Evolutionary conservation across 2,888 invertebrate species (phyloP), one percentile per base, ranked within the genome.

Genomic region (Pollenia griseotomentosa): DNA sequence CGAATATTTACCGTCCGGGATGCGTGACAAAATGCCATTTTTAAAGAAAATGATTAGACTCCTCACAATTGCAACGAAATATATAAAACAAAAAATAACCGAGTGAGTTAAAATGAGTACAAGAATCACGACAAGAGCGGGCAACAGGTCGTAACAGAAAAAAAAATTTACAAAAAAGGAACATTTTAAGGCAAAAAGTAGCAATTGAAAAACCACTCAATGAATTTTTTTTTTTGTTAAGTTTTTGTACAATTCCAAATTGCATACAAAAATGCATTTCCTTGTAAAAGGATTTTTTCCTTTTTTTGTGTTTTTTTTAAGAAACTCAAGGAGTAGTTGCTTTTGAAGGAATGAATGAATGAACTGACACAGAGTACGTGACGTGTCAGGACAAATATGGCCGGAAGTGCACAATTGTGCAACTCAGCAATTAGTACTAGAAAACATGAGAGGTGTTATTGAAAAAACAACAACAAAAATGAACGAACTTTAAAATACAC

Each of bases 371-470:
- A 57, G 70, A 75, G 86, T 83, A 85, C 84, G 84, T 87, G 87
- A 87, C 87, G 87, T 87, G 87, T 87, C 87, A 87, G 87, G 87
- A 87, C 91, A 91, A 92, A 92, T 92, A 92, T 91, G 91, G 71
- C 91, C 91, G 92, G 92, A 92, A 92, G 90, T 92, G 92, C 92
- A 92, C 92, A 92, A 92, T 92, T 92, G 92, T 92, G 92, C 92
- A 92, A 89, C 91, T 91, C 90, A 89, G 88, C 92, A 92, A 92
- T 92, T 92, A 92, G 91, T 90, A 84, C 85, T 85, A 84, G 83
- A 86, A 84, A 82, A 82, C 88, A 85, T 83, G 80, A 81, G 73
- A 82, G 84, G 86, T 80, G 86, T 85, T 82, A 87, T 84, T 84
- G 78, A 88, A 87, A 84, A 79, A 75, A 61, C 59, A 86, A 55